Percentiles rank a stretch among this genome's conserved stretches.
These are phyloP conservation scores for Hoplostethus atlanticus DNA, from an alignment of 2,797 vertebrate species.

Conservation along the genomic window DNA sequence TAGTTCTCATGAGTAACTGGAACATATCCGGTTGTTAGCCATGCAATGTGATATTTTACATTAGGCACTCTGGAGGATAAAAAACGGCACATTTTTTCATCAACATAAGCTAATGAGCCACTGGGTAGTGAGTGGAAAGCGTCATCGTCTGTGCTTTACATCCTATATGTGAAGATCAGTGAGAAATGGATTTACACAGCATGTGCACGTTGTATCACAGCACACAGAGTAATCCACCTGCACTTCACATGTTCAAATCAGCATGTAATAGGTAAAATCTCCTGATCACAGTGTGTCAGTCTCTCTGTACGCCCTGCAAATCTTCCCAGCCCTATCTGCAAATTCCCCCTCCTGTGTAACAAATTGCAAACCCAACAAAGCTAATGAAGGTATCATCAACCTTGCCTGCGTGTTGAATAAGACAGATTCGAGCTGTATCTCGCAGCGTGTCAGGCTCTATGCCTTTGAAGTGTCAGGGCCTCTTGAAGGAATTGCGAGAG, in stretches of 20 bases:
- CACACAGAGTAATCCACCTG: constrained; percentile 29
- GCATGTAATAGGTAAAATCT: constrained; percentile 69
- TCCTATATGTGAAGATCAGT: constrained; percentile 10
- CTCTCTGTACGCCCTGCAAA: constrained; percentile 23
- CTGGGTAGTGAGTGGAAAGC: constrained; percentile 45
- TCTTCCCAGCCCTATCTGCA: constrained; percentile 1
- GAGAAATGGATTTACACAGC: constrained; percentile 23
- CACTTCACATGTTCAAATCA: constrained; percentile 60
- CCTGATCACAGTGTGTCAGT: constrained; percentile 49
- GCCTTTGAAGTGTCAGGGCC: constrained; percentile 19
- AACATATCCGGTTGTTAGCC: constrained; percentile 61
- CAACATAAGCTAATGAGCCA: constrained; percentile 67
- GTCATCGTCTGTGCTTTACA: constrained; percentile 33
- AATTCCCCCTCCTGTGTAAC: constrained; percentile 47
- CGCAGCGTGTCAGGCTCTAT: constrained; percentile 25
- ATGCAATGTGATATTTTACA: constrained; percentile 68
- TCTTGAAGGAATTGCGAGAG: constrained; percentile 22
- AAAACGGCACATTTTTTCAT: constrained; percentile 42
- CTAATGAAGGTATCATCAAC: constrained; percentile 68
- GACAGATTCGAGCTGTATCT: constrained; percentile 59
- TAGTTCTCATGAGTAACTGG: constrained; percentile 70
- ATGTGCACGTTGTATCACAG: constrained; percentile 14
- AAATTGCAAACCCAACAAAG: constrained; percentile 66
- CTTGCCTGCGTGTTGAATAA: constrained; percentile 47
- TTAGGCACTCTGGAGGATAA: constrained; percentile 50